Percentiles rank a stretch among this genome's conserved stretches.
phyloP scores from a whole-genome alignment of 2,888 invertebrate species.

The Itoplectis maculator region DNA sequence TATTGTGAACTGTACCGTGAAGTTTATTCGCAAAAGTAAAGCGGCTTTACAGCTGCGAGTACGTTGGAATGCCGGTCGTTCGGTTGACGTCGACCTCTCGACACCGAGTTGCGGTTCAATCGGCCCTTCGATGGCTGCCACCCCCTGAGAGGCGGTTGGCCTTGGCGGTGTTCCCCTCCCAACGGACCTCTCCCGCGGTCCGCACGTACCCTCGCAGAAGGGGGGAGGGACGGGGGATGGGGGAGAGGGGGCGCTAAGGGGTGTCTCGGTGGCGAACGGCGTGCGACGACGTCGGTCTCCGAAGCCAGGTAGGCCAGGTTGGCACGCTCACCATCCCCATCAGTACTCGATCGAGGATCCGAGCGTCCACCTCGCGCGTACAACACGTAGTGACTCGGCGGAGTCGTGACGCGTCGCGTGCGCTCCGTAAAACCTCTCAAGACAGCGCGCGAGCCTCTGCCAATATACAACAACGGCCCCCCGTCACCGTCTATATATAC shows the following conservation, averaged over 20 bases:
- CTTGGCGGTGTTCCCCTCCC: conserved; percentile 67
- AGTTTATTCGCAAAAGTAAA: too few relatives aligned
- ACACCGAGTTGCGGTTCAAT: conserved; percentile 52
- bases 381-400: conserved; percentile 32
- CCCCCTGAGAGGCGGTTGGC: conserved; percentile 48
- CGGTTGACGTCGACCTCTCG: conserved; percentile 38
- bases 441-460: not conserved
- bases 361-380: conserved; percentile 64
- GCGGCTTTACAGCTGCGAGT: too few relatives aligned
- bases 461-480: not conserved
- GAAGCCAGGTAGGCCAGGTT: conserved; percentile 66
- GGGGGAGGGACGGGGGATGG: conserved; percentile 61
- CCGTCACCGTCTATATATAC: not conserved
- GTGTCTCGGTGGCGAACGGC: conserved; percentile 56
- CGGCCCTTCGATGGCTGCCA: conserved; percentile 58
- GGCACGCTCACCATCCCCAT: conserved; percentile 68
- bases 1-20: too few relatives aligned
- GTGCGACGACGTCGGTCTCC: conserved; percentile 42
- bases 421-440: not conserved
- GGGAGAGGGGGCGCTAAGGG: too few relatives aligned
- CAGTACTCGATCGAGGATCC: conserved; percentile 71
- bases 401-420: conserved; percentile 47
- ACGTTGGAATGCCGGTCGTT: not conserved
- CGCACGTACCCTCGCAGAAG: conserved; percentile 33
- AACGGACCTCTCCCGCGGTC: conserved; percentile 58